phyloP scores from a whole-genome alignment of 2,888 invertebrate genomes.

The Coleophora deauratella region DNA sequence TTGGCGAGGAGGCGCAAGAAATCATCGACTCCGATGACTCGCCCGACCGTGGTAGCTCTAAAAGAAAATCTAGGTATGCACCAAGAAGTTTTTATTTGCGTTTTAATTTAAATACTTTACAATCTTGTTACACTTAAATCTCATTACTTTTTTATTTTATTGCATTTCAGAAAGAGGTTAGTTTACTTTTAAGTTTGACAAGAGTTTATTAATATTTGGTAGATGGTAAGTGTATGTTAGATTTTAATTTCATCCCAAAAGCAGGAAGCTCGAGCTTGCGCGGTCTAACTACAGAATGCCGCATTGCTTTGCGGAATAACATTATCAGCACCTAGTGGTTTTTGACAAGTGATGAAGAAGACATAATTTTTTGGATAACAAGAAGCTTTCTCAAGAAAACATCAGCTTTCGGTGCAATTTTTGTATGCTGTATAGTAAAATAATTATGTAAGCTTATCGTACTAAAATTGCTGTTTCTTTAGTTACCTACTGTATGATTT shows the following conservation, averaged over 20 bases:
- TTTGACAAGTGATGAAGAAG: neutral
- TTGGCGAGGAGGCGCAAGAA: constrained; percentile 78
- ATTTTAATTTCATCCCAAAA: constrained; percentile 24
- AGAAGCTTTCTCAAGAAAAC: neutral
- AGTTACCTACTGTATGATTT: too few relatives aligned
- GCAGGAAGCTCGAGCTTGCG: constrained; percentile 34
- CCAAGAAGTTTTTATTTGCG: neutral
- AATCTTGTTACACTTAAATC: constrained; percentile 8
- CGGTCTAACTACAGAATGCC: constrained; percentile 10
- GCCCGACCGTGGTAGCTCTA: constrained; percentile 32
- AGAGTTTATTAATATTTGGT: constrained; percentile 3
- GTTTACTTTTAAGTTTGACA: constrained; percentile 10
- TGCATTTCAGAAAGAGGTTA: constrained; percentile 5
- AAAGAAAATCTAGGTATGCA: constrained; percentile 61
- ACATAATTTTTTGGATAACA: neutral
- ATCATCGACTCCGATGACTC: constrained; percentile 34
- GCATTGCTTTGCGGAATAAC: constrained; percentile 12
- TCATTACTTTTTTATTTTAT: neutral
- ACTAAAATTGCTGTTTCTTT: too few relatives aligned
- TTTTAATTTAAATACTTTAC: neutral
- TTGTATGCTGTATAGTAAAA: too few relatives aligned
- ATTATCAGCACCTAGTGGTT: too few relatives aligned
- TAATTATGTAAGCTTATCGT: too few relatives aligned
- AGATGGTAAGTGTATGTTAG: constrained; percentile 14
- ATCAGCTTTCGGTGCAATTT: too few relatives aligned